These are phyloP conservation scores for Thyatira batis DNA, from an alignment of 2,888 invertebrate genomes.

Conservation along the genomic window DNA sequence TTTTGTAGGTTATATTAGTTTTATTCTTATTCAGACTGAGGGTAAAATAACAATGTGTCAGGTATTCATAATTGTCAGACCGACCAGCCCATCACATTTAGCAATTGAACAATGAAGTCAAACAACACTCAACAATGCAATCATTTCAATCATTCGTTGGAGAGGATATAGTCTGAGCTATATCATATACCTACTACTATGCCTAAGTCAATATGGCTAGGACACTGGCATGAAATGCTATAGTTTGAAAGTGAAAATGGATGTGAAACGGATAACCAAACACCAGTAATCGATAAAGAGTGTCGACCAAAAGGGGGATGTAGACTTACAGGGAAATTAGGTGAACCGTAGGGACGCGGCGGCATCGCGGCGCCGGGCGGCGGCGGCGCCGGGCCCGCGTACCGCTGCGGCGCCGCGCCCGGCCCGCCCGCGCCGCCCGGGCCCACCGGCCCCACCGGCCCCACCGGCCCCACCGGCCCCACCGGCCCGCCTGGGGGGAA, in stretches of 20 bases:
- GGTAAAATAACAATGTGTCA: neutral
- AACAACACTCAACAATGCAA: too few species aligned
- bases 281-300: neutral
- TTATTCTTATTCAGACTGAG: too few species aligned
- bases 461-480: slow-evolving; percentile 51
- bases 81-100: too few species aligned
- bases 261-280: neutral
- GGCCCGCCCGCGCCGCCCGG: slow-evolving; percentile 64
- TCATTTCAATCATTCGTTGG: too few species aligned
- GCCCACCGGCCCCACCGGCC: slow-evolving; percentile 78
- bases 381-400: slow-evolving; percentile 78
- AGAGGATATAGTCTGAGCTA: too few species aligned
- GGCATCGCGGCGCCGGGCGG: slow-evolving; percentile 84
- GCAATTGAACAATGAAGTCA: too few species aligned
- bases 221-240: too few species aligned
- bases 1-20: too few species aligned
- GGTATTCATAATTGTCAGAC: too few species aligned
- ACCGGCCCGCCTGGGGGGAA: slow-evolving; percentile 61
- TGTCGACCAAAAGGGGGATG: neutral
- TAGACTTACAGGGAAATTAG: slow-evolving; percentile 87
- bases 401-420: slow-evolving; percentile 68
- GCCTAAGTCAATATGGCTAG: too few species aligned
- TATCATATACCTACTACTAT: too few species aligned
- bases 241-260: too few species aligned
- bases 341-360: slow-evolving; percentile 87